These are phyloP conservation scores for Dunckerocampus dactyliophorus DNA, from an alignment of 2,113 vertebrate genomes.

Conservation along the genomic window DNA sequence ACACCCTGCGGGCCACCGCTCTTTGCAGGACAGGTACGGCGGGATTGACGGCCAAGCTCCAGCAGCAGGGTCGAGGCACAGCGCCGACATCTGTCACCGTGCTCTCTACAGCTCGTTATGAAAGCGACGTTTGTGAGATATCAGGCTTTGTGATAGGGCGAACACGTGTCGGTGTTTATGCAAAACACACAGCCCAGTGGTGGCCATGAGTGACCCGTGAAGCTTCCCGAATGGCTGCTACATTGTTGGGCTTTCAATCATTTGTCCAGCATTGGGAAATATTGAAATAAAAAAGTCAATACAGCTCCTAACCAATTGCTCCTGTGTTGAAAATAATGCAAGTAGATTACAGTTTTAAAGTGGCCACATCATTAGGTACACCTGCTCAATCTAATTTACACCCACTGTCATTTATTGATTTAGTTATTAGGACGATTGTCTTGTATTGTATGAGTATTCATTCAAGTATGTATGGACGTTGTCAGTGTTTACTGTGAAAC, in stretches of 20 bases:
- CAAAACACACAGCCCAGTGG: conserved; percentile 15
- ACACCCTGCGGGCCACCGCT: conserved; percentile 27
- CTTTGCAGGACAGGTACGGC: conserved; percentile 44
- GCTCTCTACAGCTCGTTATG: conserved; percentile 50
- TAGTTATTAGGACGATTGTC: too few species aligned
- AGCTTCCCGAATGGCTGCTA: conserved; percentile 12
- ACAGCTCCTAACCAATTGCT: conserved; percentile 22
- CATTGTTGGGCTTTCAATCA: conserved; percentile 17
- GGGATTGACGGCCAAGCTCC: conserved; percentile 60
- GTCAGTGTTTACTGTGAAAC: too few species aligned
- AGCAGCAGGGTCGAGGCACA: conserved; percentile 50
- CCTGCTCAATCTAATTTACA: too few species aligned
- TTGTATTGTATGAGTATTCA: too few species aligned
- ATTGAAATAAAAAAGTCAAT: conserved; percentile 41
- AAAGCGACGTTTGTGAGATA: conserved; percentile 50
- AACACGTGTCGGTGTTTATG: conserved; percentile 34
- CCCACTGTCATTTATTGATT: too few species aligned
- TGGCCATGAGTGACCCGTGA: conserved; percentile 17
- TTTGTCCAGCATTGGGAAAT: conserved; percentile 13
- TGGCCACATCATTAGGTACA: too few species aligned
- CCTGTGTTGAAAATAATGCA: conserved; percentile 1
- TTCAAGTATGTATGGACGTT: too few species aligned
- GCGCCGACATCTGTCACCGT: conserved; percentile 64
- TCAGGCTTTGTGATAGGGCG: conserved; percentile 25
- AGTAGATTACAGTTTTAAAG: neutral